Base-by-base conservation (phyloP, 2,113 vertebrate species). In the Pteropus alecto region DNA sequence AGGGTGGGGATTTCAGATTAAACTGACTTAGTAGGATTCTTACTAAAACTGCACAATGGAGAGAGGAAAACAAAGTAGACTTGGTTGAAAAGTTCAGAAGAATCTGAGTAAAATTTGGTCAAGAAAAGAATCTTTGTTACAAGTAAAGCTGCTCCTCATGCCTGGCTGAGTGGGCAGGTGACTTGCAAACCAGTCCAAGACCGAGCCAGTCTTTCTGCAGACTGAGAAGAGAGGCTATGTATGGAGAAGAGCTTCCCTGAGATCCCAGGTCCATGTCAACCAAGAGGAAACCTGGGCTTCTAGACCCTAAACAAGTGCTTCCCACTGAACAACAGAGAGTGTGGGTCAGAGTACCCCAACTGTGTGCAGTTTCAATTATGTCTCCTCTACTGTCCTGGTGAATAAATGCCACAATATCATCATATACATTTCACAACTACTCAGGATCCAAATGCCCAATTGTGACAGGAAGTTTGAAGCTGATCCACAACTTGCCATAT, bases 401-500 rank as follows among this genome's bases (percentile, higher is more conserved):
- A 83, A 54, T 38, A 54, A 54, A 70, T 38, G n/a, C 43, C 65
- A 60, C 2, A 8, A 24, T 18, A 15, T 54, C 28, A 46, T 30
- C 46, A 43, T 26, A 61, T 33, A 58, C 22, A 79, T 7, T 16
- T 6, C 11, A 7, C 48, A 30, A 3, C 1, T 6, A 19, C 33
- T 8, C 15, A 12, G 79, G 15, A 16, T 35, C 58, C 76, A 82
- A 22, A 35, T 5, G 8, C 13, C 60, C 46, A 12, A 7, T 1
- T 16, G 67, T 22, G 30, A 13, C 8, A 54, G 18, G 67, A 48
- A 46, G n/a, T 43, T 30, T 3, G 1, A 33, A 14, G n/a, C 38
- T 54, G 7, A 16, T 41, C 14, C 28, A 14, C 7, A 21, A 21
- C 6, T 51, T 58, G 58, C 33, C 22, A 0, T 3, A 0, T 58